phyloP scores from a whole-genome alignment of 2,797 vertebrate species.

The Protonibea diacanthus region DNA sequence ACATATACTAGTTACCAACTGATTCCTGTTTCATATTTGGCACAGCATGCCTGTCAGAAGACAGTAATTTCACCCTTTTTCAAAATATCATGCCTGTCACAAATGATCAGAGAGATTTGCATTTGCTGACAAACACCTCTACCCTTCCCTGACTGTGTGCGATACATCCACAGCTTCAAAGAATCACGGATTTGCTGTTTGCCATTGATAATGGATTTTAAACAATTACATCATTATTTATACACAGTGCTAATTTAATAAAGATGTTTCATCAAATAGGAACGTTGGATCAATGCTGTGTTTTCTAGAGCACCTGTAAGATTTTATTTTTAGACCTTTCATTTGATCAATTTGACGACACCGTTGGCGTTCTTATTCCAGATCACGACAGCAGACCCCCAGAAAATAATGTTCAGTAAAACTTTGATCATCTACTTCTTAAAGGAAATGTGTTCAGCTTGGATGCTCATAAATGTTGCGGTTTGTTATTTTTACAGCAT shows the following conservation, averaged over 20 bases:
- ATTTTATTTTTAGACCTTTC: slow-evolving; percentile 7
- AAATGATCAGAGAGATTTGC: slow-evolving; percentile 70
- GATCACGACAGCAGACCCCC: background rate
- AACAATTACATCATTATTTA: slow-evolving; percentile 50
- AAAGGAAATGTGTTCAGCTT: background rate
- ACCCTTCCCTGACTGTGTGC: slow-evolving; percentile 51
- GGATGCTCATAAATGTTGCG: background rate
- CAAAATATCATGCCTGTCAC: slow-evolving; percentile 76
- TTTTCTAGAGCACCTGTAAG: background rate
- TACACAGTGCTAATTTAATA: background rate
- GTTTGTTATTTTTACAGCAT: background rate
- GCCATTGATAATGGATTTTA: slow-evolving; percentile 22
- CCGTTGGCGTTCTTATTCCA: background rate
- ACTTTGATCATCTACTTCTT: background rate
- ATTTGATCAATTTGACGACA: background rate
- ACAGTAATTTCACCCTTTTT: slow-evolving; percentile 69
- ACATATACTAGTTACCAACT: slow-evolving; percentile 43
- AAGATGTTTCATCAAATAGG: slow-evolving; percentile 30
- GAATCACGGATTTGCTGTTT: slow-evolving; percentile 23
- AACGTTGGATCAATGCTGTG: background rate
- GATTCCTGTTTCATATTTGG: slow-evolving; percentile 54
- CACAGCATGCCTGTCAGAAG: slow-evolving; percentile 66
- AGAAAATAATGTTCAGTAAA: background rate
- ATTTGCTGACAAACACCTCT: slow-evolving; percentile 65
- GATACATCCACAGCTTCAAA: slow-evolving; percentile 48